phyloP scores from a whole-genome alignment of 2,797 vertebrate species.

The Sphaeramia orbicularis region DNA sequence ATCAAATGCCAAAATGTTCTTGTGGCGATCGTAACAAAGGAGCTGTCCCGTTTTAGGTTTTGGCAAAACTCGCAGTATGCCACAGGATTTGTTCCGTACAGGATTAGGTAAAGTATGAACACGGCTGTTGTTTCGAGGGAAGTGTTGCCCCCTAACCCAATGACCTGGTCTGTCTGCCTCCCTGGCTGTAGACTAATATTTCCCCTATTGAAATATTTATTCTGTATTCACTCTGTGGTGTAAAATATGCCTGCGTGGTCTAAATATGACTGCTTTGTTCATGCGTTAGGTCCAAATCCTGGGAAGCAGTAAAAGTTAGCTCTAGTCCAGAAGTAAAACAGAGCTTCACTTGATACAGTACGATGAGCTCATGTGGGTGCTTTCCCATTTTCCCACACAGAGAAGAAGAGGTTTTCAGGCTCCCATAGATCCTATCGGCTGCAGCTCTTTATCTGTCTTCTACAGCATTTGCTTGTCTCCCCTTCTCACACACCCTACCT shows the following conservation, averaged over 20 bases:
- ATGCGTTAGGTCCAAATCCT: no score
- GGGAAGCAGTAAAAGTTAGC: no score
- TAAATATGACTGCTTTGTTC: no score
- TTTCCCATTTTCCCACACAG: no score
- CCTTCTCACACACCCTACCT: slow-evolving; percentile 11
- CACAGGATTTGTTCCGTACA: slow-evolving; percentile 80
- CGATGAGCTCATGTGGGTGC: no score
- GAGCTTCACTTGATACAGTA: slow-evolving; percentile 24
- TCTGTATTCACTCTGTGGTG: no score
- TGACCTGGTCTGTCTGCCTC: slow-evolving; percentile 51
- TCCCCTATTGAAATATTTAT: slow-evolving; percentile 22
- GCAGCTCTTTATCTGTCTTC: slow-evolving; percentile 41
- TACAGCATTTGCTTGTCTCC: slow-evolving; percentile 20
- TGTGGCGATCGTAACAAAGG: slow-evolving; percentile 65
- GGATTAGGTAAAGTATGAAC: slow-evolving; percentile 81
- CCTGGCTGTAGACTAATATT: slow-evolving; percentile 74
- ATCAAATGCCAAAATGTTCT: not conserved
- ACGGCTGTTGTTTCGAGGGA: slow-evolving; percentile 34
- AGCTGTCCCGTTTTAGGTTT: slow-evolving; percentile 80
- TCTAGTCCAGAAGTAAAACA: slow-evolving; percentile 21
- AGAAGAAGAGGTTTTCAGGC: slow-evolving; percentile 21
- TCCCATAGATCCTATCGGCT: slow-evolving; percentile 32
- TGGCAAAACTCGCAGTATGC: slow-evolving; percentile 82
- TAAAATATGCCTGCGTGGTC: no score
- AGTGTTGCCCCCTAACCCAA: slow-evolving; percentile 54